Evolutionary conservation across 1,140 invertebrate species (phyloP).

Genomic region (Atta cephalotes): DNA sequence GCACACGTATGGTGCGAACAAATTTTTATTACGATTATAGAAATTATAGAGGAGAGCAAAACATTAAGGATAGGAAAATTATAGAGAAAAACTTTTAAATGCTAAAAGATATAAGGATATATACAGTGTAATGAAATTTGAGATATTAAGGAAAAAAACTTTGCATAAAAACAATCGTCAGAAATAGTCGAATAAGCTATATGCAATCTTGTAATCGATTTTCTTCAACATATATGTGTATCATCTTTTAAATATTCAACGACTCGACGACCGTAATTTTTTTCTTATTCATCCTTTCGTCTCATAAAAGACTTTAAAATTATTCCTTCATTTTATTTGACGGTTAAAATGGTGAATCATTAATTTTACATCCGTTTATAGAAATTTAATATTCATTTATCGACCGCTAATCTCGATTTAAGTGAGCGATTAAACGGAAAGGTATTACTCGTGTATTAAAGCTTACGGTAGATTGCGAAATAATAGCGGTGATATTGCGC

Average conservation of each 20-base stretch:
- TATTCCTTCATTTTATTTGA: conserved; percentile 4
- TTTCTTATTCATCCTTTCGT: neutral
- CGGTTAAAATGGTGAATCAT: neutral
- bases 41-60: neutral
- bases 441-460: neutral
- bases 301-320: conserved; percentile 1
- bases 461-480: conserved; percentile 1
- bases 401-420: neutral
- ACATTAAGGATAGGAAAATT: neutral
- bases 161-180: neutral
- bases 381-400: neutral
- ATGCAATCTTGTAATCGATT: neutral
- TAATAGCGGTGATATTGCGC: conserved; percentile 19
- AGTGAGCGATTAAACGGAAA: conserved; percentile 5
- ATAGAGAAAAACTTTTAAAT: neutral
- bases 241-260: neutral
- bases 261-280: neutral
- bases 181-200: neutral
- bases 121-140: neutral
- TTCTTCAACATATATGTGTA: neutral
- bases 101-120: neutral
- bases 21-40: conserved; percentile 26
- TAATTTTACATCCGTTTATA: conserved; percentile 11
- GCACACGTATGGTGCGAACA: neutral
- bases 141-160: neutral